Base-by-base conservation (phyloP, 2,797 vertebrate genomes). In the Chrysocyon brachyurus region DNA sequence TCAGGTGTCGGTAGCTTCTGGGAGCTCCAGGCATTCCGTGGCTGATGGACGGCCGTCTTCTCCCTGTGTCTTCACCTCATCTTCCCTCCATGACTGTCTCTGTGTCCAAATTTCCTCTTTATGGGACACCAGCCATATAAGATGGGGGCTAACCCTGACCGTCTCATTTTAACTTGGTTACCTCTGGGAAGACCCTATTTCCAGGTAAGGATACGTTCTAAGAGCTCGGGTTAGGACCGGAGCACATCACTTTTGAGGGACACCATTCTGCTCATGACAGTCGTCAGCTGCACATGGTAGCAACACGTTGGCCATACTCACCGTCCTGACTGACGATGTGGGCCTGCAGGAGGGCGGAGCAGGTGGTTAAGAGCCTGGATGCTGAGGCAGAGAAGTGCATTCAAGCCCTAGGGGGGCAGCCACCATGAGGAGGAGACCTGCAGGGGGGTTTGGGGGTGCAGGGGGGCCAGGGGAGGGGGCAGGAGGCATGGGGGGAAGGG, bases 271-370 rank as follows among this genome's bases (percentile, higher is more conserved):
- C 24, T 63, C 17, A 31, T 0, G 81, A 22, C 22, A 31, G 31
- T 33, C 40, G n/a, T 73, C 26, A 22, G 24, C 52, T 66, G 75
- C 36, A 12, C 36, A 10, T 11, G 0, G 15, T 16, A 52, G 24
- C 33, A 28, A 28, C 57, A 59, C 15, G 19, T 28, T 14, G 2
- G 24, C 40, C 93, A 40, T 72, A 78, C 82, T 86, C 24, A 49
- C 22, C 28, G 56, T 15, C 66, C 31, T 26, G 16, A 15, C 52
- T 15, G 6, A 17, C 12, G 9, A 4, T 7, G 11, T 0, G 4
- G 57, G 36, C 59, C 22, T 12, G 22, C 16, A 21, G 5, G n/a
- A 4, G 3, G 46, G 21, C 0, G 0, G n/a, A 31, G 15, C 5
- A 52, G 31, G 24, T 31, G 31, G 26, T 59, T 15, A 57, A 66